Evolutionary conservation across 2,888 invertebrate genomes (phyloP), one percentile per base, ranked within the genome.

Genomic region (Epirrhoe tristata): DNA sequence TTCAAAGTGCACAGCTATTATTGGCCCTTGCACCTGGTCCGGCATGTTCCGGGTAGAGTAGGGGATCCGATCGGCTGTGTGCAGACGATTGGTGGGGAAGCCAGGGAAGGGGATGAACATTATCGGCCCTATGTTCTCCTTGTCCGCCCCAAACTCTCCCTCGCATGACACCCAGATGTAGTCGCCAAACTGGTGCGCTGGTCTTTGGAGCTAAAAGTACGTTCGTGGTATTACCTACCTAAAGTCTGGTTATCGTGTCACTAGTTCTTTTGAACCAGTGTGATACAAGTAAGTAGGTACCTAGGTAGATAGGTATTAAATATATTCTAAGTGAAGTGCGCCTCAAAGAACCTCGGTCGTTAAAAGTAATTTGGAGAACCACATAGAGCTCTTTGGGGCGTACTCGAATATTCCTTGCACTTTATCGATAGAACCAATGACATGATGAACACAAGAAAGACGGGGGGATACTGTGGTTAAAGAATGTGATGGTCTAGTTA

Each of bases 131-230:
- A 98, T 93, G 84, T 96, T 95, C 87, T 98, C 98, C 83, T 94
- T 93, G 85, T 98, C 98, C 0, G 95, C 93, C 58, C 95, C 93
- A 80, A 95, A 95, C 87, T 97, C 96, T 16, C 98, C 98, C 46
- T 95, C 93, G 84, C 98, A 98, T 8, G 96, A 95, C 17, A 98
- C 94, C 96, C 98, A 98, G 46, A 98, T 93, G 90, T 95, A 95
- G 77, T 96, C 93, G 0, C 94, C 94, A 86, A 91, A 81, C 2
- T 83, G 81, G 46, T 86, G 80, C 0, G 88, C 89, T 8, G 91
- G 90, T 0, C 79, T 81, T 55, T 83, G 82, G 10, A 81, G 81
- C 91, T 91, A 76, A 12, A 39, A 43, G 12, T 43, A 3, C 3
- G 4, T 6, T 39, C 12, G 1, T 12, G 12, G 12, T 1, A 43